These are phyloP conservation scores for Neoascia interrupta DNA, from an alignment of 2,888 invertebrate genomes.

Conservation along the genomic window DNA sequence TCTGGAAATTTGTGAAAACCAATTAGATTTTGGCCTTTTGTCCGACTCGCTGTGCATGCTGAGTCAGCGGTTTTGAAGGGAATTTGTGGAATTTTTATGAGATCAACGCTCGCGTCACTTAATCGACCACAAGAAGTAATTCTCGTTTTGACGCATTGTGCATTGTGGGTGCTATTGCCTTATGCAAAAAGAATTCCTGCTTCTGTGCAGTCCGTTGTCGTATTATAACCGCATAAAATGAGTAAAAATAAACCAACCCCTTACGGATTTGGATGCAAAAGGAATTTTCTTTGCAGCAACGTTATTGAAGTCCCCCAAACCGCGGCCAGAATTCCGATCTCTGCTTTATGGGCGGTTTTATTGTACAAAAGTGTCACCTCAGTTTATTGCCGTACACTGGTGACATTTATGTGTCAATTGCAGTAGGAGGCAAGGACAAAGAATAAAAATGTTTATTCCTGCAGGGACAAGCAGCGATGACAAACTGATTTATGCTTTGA, in stretches of 20 bases:
- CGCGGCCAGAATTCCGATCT: constrained; percentile 43
- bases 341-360: constrained; percentile 21
- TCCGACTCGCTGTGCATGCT: constrained; percentile 3
- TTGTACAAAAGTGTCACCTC: constrained; percentile 43
- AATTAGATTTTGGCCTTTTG: constrained; percentile 37
- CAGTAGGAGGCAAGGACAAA: constrained; percentile 1
- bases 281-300: constrained; percentile 38
- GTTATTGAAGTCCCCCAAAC: constrained; percentile 7
- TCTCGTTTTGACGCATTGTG: constrained; percentile 52
- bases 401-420: too few relatives aligned
- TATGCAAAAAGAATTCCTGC: constrained; percentile 44
- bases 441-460: constrained; percentile 1
- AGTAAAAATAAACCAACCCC: constrained; percentile 18
- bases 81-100: constrained; percentile 57
- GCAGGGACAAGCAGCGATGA: constrained; percentile 31
- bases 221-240: constrained; percentile 48
- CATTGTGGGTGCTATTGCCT: constrained; percentile 43
- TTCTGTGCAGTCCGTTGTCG: too few relatives aligned
- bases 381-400: too few relatives aligned
- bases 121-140: constrained; percentile 66
- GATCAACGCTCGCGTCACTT: constrained; percentile 56
- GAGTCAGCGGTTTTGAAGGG: constrained; percentile 30
- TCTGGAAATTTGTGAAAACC: constrained; percentile 35
- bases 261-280: constrained; percentile 19
- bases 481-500: constrained; percentile 32